phyloP scores from a whole-genome alignment of 2,888 invertebrate genomes.

The Netelia virgata region DNA sequence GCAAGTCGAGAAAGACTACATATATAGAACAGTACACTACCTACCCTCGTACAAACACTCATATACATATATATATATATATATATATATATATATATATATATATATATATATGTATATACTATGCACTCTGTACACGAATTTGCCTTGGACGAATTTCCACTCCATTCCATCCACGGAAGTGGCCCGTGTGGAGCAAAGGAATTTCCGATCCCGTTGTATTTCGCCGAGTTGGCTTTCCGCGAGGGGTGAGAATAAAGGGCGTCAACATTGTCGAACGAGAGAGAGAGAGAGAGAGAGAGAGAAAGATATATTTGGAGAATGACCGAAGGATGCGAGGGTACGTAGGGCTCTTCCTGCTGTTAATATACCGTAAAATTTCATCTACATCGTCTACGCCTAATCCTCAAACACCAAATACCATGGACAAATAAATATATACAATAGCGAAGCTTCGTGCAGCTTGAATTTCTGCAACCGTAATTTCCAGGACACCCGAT shows the following conservation, averaged over 20 bases:
- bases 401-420: not conserved
- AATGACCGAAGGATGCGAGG: not conserved
- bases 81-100: not conserved
- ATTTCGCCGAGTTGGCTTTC: conserved; percentile 27
- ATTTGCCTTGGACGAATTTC: conserved; percentile 34
- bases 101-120: not conserved
- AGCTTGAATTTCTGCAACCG: no score
- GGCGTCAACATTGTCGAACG: not conserved
- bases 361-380: conserved; percentile 1
- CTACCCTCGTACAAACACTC: no score
- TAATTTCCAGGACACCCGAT: no score
- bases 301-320: not conserved
- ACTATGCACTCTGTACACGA: not conserved
- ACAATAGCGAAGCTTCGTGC: no score
- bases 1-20: conserved; percentile 16
- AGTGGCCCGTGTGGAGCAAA: conserved; percentile 38
- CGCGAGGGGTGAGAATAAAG: not conserved
- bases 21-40: not conserved
- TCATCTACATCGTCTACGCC: not conserved
- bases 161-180: conserved; percentile 42
- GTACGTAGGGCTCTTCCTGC: conserved; percentile 11
- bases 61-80: not conserved
- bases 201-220: conserved; percentile 68
- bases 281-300: not conserved
- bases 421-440: no score